phyloP scores from a whole-genome alignment of 1,140 invertebrate genomes.

The Bombus cullumanus region DNA sequence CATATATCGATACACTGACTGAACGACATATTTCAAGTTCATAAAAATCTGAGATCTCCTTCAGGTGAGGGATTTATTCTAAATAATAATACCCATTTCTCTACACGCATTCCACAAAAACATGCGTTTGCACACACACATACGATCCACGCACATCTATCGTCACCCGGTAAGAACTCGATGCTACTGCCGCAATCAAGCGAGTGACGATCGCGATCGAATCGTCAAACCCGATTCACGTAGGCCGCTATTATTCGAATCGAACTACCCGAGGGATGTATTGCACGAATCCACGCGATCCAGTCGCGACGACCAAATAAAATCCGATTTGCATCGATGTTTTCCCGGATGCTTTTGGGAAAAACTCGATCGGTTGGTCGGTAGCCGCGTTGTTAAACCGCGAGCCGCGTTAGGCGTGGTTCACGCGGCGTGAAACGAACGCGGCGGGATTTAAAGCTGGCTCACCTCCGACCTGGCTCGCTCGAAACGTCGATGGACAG shows the following conservation, averaged over 20 bases:
- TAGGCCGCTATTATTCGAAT: not conserved
- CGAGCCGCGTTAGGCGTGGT: constrained; percentile 26
- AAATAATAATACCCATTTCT: not conserved
- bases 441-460: not conserved
- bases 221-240: not conserved
- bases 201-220: not conserved
- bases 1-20: no score
- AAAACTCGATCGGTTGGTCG: not conserved
- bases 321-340: constrained; percentile 39
- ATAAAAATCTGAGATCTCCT: no score
- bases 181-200: not conserved
- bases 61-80: no score
- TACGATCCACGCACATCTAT: not conserved
- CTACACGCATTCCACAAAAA: not conserved
- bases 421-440: constrained; percentile 25
- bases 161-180: not conserved
- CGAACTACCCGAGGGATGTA: not conserved
- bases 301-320: not conserved
- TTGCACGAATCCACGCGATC: not conserved
- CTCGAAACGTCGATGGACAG: constrained; percentile 1
- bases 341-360: constrained; percentile 17
- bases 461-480: no score
- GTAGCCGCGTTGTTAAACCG: constrained; percentile 25
- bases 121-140: no score
- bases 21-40: no score